Percentiles rank a stretch among this genome's conserved stretches.
These are phyloP conservation scores for Orgyia antiqua DNA, from an alignment of 2,888 invertebrate genomes.

Conservation along the genomic window DNA sequence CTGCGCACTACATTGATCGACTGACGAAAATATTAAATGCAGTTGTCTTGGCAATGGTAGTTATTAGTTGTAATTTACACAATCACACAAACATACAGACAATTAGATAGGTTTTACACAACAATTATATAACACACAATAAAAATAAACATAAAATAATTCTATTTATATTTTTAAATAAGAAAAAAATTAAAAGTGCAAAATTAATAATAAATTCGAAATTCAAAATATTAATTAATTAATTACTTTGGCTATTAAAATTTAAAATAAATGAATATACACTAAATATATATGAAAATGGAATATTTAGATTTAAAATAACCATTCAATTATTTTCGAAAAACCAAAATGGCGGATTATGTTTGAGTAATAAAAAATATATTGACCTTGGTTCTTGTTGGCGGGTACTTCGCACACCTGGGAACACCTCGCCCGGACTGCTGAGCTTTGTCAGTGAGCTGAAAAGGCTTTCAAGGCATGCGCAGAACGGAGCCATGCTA, in stretches of 20 bases:
- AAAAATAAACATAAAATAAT: neutral
- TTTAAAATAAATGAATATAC: constrained; percentile 10
- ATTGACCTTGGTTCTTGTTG: constrained; percentile 59
- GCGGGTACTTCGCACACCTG: constrained; percentile 70
- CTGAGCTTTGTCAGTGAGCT: constrained; percentile 39
- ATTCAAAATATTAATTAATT: too few species aligned
- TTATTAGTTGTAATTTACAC: too few species aligned
- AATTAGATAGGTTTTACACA: too few species aligned
- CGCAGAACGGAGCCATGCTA: constrained; percentile 39
- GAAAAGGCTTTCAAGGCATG: constrained; percentile 55
- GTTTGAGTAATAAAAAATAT: constrained; percentile 27
- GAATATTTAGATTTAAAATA: constrained; percentile 17
- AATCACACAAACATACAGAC: neutral
- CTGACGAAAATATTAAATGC: too few species aligned
- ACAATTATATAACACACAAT: neutral
- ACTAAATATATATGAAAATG: constrained; percentile 15
- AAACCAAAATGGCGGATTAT: constrained; percentile 37
- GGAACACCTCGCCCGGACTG: constrained; percentile 70
- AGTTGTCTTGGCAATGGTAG: too few species aligned
- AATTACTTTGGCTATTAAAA: too few species aligned
- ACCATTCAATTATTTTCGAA: constrained; percentile 13
- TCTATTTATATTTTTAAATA: too few species aligned
- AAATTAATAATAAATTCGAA: too few species aligned
- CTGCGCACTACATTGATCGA: too few species aligned
- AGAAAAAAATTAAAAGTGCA: too few species aligned